phyloP scores from a whole-genome alignment of 2,888 invertebrate genomes.

The Drosophila tanythrix region DNA sequence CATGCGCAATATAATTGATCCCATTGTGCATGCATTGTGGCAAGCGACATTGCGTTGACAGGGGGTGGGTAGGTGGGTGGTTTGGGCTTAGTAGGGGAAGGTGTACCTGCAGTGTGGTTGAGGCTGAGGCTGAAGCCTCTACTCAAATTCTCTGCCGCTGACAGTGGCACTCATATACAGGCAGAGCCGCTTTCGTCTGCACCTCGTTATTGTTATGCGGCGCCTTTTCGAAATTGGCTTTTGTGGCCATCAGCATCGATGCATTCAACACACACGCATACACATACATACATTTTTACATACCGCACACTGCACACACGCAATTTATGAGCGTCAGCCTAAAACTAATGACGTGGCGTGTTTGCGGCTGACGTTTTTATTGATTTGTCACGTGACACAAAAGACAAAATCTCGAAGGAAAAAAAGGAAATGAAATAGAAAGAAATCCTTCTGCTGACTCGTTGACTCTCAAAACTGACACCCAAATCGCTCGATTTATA shows the following conservation, averaged over 20 bases:
- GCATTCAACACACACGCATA: slow-evolving; percentile 6
- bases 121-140: slow-evolving; percentile 37
- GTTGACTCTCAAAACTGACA: slow-evolving; percentile 29
- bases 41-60: slow-evolving; percentile 65
- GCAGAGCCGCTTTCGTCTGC: slow-evolving; percentile 10
- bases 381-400: slow-evolving; percentile 58
- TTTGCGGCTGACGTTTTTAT: slow-evolving; percentile 69
- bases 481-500: slow-evolving; percentile 40
- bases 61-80: neutral
- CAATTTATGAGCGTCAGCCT: slow-evolving; percentile 42
- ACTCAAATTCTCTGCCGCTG: slow-evolving; percentile 61
- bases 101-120: neutral
- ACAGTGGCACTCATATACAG: slow-evolving; percentile 50
- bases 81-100: neutral
- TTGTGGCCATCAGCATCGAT: slow-evolving; percentile 32
- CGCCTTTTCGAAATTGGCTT: slow-evolving; percentile 51
- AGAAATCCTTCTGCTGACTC: neutral
- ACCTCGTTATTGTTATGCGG: slow-evolving; percentile 59
- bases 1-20: slow-evolving; percentile 75
- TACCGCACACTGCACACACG: slow-evolving; percentile 2
- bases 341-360: slow-evolving; percentile 67
- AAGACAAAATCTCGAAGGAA: slow-evolving; percentile 5
- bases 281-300: neutral
- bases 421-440: slow-evolving; percentile 5
- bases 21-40: slow-evolving; percentile 77